Percentiles rank a stretch among this genome's conserved stretches.
Conservation (phyloP, 2,113 vertebrate species). For the Scortum barcoo region DNA sequence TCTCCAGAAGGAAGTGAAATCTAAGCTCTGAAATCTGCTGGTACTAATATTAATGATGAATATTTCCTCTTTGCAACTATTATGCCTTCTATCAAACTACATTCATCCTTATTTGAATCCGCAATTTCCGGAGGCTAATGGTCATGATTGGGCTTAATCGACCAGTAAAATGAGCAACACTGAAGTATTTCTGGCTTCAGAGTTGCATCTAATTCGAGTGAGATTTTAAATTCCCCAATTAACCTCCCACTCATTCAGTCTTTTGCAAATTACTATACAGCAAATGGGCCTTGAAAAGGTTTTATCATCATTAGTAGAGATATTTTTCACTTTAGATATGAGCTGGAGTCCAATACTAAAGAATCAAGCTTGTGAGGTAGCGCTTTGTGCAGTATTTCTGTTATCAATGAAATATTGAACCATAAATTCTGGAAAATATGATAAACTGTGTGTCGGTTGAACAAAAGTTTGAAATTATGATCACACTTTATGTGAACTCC, state of each 20-base stretch:
- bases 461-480: neutral
- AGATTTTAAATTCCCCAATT: slow-evolving; percentile 48
- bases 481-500: neutral
- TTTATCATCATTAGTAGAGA: slow-evolving; percentile 36
- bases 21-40: neutral
- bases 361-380: neutral
- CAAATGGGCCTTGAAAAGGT: slow-evolving; percentile 49
- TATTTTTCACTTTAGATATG: slow-evolving; percentile 21
- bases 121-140: slow-evolving; percentile 36
- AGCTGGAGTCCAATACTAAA: slow-evolving; percentile 1
- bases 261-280: slow-evolving; percentile 24
- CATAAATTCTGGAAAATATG: neutral
- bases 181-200: slow-evolving; percentile 29
- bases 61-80: slow-evolving; percentile 11
- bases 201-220: slow-evolving; percentile 24
- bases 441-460: neutral
- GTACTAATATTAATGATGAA: neutral
- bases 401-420: neutral
- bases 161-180: slow-evolving; percentile 38
- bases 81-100: neutral
- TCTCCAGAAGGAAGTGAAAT: neutral
- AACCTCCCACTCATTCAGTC: slow-evolving; percentile 44
- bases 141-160: slow-evolving; percentile 53
- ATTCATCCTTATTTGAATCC: slow-evolving; percentile 25
- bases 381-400: neutral